A percentile compares a stretch with the other conserved stretches of the same genome.
phyloP scores from a whole-genome alignment of 1,140 invertebrate genomes.

The Anadara kagoshimensis region DNA sequence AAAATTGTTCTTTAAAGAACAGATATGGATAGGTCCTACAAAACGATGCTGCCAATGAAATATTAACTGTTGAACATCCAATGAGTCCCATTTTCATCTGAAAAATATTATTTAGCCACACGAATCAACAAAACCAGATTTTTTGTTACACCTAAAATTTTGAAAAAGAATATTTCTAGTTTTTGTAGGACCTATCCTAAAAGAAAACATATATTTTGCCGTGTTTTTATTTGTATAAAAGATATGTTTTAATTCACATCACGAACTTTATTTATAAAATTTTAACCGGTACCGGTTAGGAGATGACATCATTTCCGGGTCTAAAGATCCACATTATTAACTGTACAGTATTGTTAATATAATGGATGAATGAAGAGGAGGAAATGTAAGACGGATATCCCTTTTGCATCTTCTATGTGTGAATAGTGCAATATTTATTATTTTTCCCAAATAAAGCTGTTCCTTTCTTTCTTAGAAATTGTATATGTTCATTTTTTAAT shows the following conservation, averaged over 20 bases:
- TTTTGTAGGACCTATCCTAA: slow-evolving; percentile 48
- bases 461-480: slow-evolving; percentile 14
- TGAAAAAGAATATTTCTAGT: not conserved
- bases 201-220: slow-evolving; percentile 41
- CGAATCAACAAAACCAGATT: slow-evolving; percentile 8
- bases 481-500: too few relatives aligned
- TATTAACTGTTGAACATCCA: too few relatives aligned
- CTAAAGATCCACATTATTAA: slow-evolving; percentile 23
- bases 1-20: too few relatives aligned
- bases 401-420: slow-evolving; percentile 51
- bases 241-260: too few relatives aligned
- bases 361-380: slow-evolving; percentile 40
- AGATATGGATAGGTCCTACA: slow-evolving; percentile 33
- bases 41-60: slow-evolving; percentile 21
- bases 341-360: slow-evolving; percentile 23
- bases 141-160: not conserved
- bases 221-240: slow-evolving; percentile 43
- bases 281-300: slow-evolving; percentile 55
- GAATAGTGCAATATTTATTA: slow-evolving; percentile 54
- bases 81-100: slow-evolving; percentile 2
- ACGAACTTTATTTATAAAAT: not conserved
- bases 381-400: slow-evolving; percentile 52
- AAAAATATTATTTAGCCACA: slow-evolving; percentile 14
- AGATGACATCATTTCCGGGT: slow-evolving; percentile 43
- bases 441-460: slow-evolving; percentile 49